A percentile compares a stretch with the other conserved stretches of the same genome.
phyloP scores from a whole-genome alignment of 2,888 invertebrate genomes.

The Zeuzera pyrina region DNA sequence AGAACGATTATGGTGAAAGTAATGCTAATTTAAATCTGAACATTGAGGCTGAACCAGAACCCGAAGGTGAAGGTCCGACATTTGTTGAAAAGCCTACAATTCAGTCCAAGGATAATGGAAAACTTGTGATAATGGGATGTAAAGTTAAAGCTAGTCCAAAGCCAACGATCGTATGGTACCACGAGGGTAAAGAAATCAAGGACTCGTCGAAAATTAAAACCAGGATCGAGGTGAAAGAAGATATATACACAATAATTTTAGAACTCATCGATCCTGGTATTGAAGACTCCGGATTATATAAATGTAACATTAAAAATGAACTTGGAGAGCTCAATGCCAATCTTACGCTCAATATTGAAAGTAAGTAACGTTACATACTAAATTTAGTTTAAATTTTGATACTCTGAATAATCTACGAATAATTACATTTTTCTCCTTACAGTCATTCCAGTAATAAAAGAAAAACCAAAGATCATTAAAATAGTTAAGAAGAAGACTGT shows the following conservation, averaged over 20 bases:
- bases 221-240: conserved; percentile 82
- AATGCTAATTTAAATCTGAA: conserved; percentile 97
- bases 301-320: conserved; percentile 97
- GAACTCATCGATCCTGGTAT: conserved; percentile 92
- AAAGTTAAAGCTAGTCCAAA: conserved; percentile 66
- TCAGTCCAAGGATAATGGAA: conserved; percentile 78
- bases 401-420: conserved; percentile 6
- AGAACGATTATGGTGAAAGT: conserved; percentile 96
- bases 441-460: conserved; percentile 95
- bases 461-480: conserved; percentile 92
- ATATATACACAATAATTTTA: conserved; percentile 89
- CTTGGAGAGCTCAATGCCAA: conserved; percentile 98
- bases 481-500: conserved; percentile 94
- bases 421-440: conserved; percentile 20
- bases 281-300: conserved; percentile 97
- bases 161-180: conserved; percentile 68
- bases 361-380: conserved; percentile 72
- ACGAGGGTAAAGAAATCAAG: conserved; percentile 76
- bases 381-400: neutral
- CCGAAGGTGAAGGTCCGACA: conserved; percentile 93
- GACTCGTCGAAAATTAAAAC: conserved; percentile 88
- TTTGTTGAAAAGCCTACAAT: conserved; percentile 94
- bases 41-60: conserved; percentile 96
- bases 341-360: conserved; percentile 97
- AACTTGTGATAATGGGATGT: conserved; percentile 66